Base-by-base conservation (phyloP, 2,797 vertebrate species). In the Remorina albescens region DNA sequence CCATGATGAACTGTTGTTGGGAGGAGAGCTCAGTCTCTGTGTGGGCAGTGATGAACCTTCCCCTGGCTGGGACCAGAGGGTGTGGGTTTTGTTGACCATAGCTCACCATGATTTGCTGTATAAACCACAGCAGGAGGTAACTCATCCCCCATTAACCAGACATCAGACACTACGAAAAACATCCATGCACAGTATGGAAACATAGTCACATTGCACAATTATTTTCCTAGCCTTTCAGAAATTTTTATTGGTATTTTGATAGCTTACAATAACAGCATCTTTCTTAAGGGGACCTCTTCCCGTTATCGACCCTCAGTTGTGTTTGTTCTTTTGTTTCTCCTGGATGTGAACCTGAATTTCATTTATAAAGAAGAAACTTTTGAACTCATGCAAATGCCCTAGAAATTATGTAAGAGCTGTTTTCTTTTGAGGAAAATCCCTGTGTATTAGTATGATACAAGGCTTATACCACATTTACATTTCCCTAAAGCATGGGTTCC, bases 121-220 rank as follows among this genome's bases (percentile, higher is more conserved):
- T 63, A 83, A 88, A 82, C 82, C 82, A 16, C 74, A 81, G 77
- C 51, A 53, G 80, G 86, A 74, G 74, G 69, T 3, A 57, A 78
- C 58, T 78, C 84, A 84, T 80, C 83, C 71, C 84, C 90, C 85
- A 25, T 77, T 72, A 74, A 55, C 30, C 60, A 66, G 81, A 80
- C 80, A 18, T 39, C 76, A 81, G 88, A 83, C 76, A 67, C 65
- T 71, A 47, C 47, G n/a, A 66, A 66, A 88, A 90, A 93, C 82
- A 88, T 88, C 78, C 68, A 58, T 50, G 16, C 71, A 37, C 74
- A 78, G 81, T 74, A 49, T 74, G 81, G 81, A 69, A 78, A 83
- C 51, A 36, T 54, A 37, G 76, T 58, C 47, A 0, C 41, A 50
- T 82, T 67, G 74, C n/a, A 3, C 28, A 74, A 46, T 62, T 65